Percentiles rank a stretch among this genome's conserved stretches.
Evolutionary conservation across 2,113 vertebrate species (phyloP).

Genomic region (Gasterosteus nipponicus): DNA sequence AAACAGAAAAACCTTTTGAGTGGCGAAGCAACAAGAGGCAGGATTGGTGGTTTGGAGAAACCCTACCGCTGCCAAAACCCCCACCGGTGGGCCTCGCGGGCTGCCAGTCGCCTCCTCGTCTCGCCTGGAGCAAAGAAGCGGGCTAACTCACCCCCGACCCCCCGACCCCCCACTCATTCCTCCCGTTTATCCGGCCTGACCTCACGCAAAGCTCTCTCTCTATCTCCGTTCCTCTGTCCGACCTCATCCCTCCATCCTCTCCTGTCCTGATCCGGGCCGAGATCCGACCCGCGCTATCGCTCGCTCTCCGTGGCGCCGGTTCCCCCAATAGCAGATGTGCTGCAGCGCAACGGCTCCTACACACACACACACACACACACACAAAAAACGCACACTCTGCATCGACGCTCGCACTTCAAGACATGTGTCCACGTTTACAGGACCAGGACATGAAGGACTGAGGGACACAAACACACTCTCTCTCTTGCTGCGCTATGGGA

Average conservation of each 20-base stretch:
- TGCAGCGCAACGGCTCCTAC: constrained; percentile 34
- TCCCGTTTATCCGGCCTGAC: no score
- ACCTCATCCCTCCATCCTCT: constrained; percentile 66
- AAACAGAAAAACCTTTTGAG: constrained; percentile 61
- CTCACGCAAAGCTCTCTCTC: no score
- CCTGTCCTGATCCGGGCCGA: constrained; percentile 56
- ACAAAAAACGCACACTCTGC: not conserved
- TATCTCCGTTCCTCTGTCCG: constrained; percentile 41
- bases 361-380: constrained; percentile 6
- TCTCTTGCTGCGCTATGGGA: no score
- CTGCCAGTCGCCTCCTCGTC: constrained; percentile 28
- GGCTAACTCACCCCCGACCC: constrained; percentile 52
- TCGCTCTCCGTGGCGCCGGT: constrained; percentile 37
- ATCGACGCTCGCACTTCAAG: constrained; percentile 7
- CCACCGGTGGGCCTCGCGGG: constrained; percentile 17
- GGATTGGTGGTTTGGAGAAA: constrained; percentile 37
- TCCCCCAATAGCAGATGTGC: constrained; percentile 36
- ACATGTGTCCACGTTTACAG: constrained; percentile 7
- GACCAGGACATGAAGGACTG: constrained; percentile 18
- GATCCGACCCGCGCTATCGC: constrained; percentile 56
- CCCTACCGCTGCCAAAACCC: constrained; percentile 20
- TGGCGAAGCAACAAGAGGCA: constrained; percentile 46
- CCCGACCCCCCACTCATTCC: no score
- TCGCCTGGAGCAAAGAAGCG: constrained; percentile 35
- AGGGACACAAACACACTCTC: not conserved